Evolutionary conservation across 1,140 invertebrate species (phyloP), one percentile per base, ranked within the genome.

Genomic region (Oreohelix idahoensis): DNA sequence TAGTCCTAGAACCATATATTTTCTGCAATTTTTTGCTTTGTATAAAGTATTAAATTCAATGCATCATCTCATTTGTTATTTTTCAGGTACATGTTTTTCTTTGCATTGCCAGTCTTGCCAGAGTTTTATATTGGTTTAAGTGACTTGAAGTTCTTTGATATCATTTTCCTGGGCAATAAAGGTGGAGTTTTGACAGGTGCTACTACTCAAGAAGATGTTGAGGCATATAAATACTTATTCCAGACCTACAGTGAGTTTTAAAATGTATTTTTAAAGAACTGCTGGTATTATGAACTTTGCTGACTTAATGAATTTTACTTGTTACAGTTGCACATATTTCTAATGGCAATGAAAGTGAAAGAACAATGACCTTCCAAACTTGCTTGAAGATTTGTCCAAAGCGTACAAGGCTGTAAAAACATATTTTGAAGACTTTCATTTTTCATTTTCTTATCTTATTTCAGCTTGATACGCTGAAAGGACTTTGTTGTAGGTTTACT

Each of bases 41-140:
- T 29, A 69, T 35, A 69, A 35, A n/a, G 35, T 29, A 8, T 69
- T 5, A 69, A 69, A 69, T 69, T 35, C 4, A 23, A 29, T 69
- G 23, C 20, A 74, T 5, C 8, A 29, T 45, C 42, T 35, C 1
- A 36, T 71, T 71, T 71, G 32, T 76, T 32, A 51, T 39, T 36
- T 13, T 45, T 32, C 79, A 81, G 79, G 79, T 81, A 81, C 32
- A 49, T 71, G 38, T 81, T 81, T 49, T 81, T 81, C 45, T 81
- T 81, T 39, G 15, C 73, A 20, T 1, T 81, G 13, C 79, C 79
- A 36, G 29, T 73, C 36, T 42, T 81, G 23, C 79, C 79, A 5
- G 79, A 81, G 23, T 15, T 81, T 36, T 81, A 81, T 53, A 29
- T 81, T 20, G 35, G 66, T 23, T 20, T 81, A n/a, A 73, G 29